Evolutionary conservation across 2,797 vertebrate genomes (phyloP), one percentile per base, ranked within the genome.

Genomic region (Phoxinus dragarum): DNA sequence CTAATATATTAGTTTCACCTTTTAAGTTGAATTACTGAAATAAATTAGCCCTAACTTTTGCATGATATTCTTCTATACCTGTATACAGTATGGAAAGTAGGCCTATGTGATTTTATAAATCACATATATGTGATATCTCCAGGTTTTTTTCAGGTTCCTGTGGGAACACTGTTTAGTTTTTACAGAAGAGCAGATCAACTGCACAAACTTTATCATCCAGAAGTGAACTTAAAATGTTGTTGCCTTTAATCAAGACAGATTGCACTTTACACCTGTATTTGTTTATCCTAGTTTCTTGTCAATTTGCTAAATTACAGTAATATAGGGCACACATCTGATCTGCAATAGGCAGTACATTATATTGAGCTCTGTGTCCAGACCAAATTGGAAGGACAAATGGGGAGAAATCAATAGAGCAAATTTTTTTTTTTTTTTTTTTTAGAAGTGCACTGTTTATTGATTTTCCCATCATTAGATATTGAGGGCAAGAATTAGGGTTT

Each of bases 331-430:
- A n/a, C n/a, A n/a, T n/a, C 69, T 64, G 68, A 77, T 56, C 54
- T 86, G 31, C 61, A 84, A 34, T 66, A 75, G 64, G 61, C 38
- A n/a, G 68, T 72, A 71, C 38, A n/a, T 61, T 72, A 71, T 67
- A 78, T 38, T 87, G 69, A 82, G 71, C 52, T 80, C 31, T 67
- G 52, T 77, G 40, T 52, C 27, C 74, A 59, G 85, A 85, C 38
- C 36, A 79, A 87, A 86, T 73, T 81, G 34, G 23, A 83, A 82
- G 79, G 80, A 52, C 75, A 84, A 78, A 21, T 73, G 61, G n/a
- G 27, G 42, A 87, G 74, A 86, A 88, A 91, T 90, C 88, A 71
- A 87, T 88, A 83, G 36, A 88, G 74, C 69, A 61, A 86, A 67
- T 85, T 47, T 69, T 81, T 82, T 81, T 74, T 14, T 19, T 5